These are phyloP conservation scores for Bubalus kerabau DNA, from an alignment of 2,113 vertebrate genomes.

Conservation along the genomic window DNA sequence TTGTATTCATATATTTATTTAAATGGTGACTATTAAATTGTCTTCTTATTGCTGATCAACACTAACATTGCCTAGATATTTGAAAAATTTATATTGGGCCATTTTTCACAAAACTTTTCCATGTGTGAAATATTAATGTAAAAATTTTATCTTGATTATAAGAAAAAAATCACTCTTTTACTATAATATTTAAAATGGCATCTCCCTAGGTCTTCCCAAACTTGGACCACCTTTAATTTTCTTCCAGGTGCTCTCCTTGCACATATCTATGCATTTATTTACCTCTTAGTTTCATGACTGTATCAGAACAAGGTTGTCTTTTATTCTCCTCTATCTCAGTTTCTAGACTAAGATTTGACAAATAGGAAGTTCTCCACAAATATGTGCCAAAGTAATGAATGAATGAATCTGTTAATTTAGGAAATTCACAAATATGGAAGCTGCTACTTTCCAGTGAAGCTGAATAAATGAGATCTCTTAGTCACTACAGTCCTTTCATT, in stretches of 20 bases:
- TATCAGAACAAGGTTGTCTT: background rate
- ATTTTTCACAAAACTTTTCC: background rate
- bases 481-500: slow-evolving; percentile 14
- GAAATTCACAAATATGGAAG: background rate
- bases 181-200: background rate
- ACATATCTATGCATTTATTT: background rate
- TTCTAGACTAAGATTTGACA: background rate
- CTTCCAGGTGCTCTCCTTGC: background rate
- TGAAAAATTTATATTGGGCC: background rate
- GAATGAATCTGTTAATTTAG: background rate
- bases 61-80: background rate
- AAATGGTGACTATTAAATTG: background rate
- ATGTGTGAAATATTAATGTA: background rate
- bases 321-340: background rate
- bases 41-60: background rate
- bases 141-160: background rate
- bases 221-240: background rate
- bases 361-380: background rate
- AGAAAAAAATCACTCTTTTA: background rate
- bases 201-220: background rate
- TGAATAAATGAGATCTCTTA: slow-evolving; percentile 48
- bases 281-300: background rate
- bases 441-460: background rate
- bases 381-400: slow-evolving; percentile 28
- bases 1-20: background rate